Evolutionary conservation across 2,797 vertebrate genomes (phyloP).

Genomic region (Gallinago stenura): DNA sequence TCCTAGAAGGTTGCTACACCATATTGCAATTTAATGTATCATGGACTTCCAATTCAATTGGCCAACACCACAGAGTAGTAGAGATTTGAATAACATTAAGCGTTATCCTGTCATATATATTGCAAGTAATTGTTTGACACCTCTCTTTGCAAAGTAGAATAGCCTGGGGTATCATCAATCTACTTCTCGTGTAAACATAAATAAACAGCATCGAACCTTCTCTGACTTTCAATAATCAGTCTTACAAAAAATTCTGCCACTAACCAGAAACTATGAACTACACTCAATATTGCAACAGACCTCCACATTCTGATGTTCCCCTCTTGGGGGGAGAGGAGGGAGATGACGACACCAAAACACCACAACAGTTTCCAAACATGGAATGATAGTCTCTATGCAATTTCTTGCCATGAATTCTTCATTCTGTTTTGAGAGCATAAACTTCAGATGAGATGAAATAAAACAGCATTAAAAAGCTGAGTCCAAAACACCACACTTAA

Average conservation of each 20-base stretch:
- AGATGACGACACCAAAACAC: neutral
- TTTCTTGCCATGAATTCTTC: neutral
- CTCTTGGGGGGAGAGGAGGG: too few relatives aligned
- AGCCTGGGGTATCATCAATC: neutral
- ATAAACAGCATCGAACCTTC: neutral
- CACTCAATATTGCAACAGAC: neutral
- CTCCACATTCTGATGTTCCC: neutral
- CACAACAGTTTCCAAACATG: neutral
- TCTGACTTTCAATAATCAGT: neutral
- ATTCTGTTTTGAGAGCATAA: neutral
- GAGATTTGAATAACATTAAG: neutral
- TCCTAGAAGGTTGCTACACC: neutral
- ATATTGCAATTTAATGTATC: neutral
- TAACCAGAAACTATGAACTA: neutral
- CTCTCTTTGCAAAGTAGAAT: neutral
- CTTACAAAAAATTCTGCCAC: neutral
- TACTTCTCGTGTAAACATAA: neutral
- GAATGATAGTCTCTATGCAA: fast-evolving
- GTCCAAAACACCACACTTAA: neutral
- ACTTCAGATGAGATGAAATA: neutral
- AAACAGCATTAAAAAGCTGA: neutral
- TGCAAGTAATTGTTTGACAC: neutral
- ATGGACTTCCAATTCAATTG: neutral
- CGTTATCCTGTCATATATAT: neutral
- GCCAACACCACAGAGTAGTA: neutral